Percentiles rank a stretch among this genome's conserved stretches.
These are phyloP conservation scores for Balanococcus diminutus DNA, from an alignment of 2,888 invertebrate species.

Conservation along the genomic window DNA sequence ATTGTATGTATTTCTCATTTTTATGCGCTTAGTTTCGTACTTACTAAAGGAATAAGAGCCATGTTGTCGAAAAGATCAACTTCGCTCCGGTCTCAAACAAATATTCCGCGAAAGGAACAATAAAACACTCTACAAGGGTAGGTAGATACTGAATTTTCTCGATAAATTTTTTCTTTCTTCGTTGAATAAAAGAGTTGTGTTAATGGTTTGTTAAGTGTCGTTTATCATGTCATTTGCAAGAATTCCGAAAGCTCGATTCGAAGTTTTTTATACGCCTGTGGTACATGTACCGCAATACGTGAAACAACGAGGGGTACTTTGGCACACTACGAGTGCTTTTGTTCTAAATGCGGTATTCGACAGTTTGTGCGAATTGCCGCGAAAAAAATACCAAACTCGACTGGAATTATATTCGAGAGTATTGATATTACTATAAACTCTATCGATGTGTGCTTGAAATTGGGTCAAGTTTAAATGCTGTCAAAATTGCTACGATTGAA, in stretches of 20 bases:
- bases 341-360: not conserved
- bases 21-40: not conserved
- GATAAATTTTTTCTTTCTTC: not conserved
- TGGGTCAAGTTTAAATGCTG: not conserved
- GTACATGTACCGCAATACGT: not conserved
- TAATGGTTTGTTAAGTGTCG: conserved; percentile 23
- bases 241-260: not conserved
- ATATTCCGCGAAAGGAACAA: not conserved
- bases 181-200: conserved; percentile 9
- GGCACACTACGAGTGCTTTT: conserved; percentile 15
- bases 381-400: not conserved
- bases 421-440: not conserved
- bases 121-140: not conserved
- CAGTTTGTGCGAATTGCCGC: not conserved
- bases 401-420: not conserved
- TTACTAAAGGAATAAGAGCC: not conserved
- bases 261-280: not conserved
- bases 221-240: conserved; percentile 46
- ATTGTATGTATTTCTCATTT: not conserved
- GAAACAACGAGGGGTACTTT: not conserved
- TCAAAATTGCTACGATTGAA: not conserved
- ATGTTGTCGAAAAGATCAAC: not conserved
- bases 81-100: not conserved
- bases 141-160: not conserved
- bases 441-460: not conserved